Base-by-base conservation (phyloP, 2,113 vertebrate species). In the Dryoscopus gambensis region DNA sequence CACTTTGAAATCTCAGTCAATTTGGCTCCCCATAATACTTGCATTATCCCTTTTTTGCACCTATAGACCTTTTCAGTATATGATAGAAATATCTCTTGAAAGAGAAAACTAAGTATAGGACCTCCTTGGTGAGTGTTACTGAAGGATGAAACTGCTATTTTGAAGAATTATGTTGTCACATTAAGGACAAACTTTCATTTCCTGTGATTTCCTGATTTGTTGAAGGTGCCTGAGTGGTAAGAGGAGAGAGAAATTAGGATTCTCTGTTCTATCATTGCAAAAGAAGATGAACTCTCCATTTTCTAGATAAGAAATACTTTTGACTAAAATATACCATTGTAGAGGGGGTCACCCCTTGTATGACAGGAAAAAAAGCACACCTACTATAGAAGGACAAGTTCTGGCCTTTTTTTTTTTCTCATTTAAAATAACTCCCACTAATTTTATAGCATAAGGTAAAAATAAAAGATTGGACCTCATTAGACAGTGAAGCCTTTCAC, bases 211-310 rank as follows among this genome's bases (percentile, higher is more conserved):
- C 46, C 31, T 71, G 20, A 35, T 70, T 62, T 75, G 6, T 63
- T 85, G 49, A 73, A 73, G 47, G 56, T 52, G 12, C 13, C 40
- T 75, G 27, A 78, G 37, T 74, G 14, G 49, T 15, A 46, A 63
- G 22, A 83, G 37, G 12, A 60, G 13, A 86, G 8, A 71, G 20
- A 63, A 84, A 49, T 65, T 15, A 23, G 7, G 62, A n/a, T 52
- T 65, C 24, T 42, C 18, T 81, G 27, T 25, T 21, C 23, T 64
- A 21, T 33, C 7, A 59, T 11, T 47, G 27, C 5, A 4, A 69
- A 69, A 53, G 40, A 94, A 68, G 31, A 65, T 98, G 88, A 99
- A 99, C 96, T 98, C 98, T 78, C 97, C 93, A 24, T 98, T 98
- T 96, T 98, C 98, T 92, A 98, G 98, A 98, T 98, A 97, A 97